Evolutionary conservation across 1,140 invertebrate genomes (phyloP).

Genomic region (Trinorchestia longiramus): DNA sequence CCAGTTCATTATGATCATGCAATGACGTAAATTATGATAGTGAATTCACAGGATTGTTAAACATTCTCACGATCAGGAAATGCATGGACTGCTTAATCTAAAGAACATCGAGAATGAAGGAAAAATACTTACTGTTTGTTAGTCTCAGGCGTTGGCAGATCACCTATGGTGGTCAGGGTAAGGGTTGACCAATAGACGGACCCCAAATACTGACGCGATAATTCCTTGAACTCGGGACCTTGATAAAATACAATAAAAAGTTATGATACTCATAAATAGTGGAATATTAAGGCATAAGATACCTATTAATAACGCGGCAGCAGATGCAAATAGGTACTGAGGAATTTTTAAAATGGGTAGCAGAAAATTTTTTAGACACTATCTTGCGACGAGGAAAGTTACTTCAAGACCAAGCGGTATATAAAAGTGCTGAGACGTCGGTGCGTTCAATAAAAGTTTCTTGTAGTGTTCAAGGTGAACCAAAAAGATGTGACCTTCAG

Average conservation of each 20-base stretch:
- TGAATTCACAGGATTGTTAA: neutral
- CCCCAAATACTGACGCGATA: conserved; percentile 92
- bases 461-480: no score
- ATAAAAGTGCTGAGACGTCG: no score
- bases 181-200: conserved; percentile 97
- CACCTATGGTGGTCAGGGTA: conserved; percentile 95
- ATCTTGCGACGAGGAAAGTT: no score
- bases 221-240: conserved; percentile 80
- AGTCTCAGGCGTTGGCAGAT: conserved; percentile 92
- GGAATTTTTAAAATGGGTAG: no score
- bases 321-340: no score
- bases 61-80: conserved; percentile 29
- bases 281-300: no score
- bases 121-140: conserved; percentile 90
- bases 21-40: neutral
- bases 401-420: no score
- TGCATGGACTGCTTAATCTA: neutral
- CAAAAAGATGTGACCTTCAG: no score
- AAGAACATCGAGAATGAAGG: neutral
- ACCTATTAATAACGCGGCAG: no score
- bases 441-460: no score
- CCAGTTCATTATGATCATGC: conserved; percentile 28
- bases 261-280: neutral
- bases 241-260: neutral
- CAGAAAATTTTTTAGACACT: no score